phyloP scores from a whole-genome alignment of 2,797 vertebrate genomes.

The Potorous gilbertii region DNA sequence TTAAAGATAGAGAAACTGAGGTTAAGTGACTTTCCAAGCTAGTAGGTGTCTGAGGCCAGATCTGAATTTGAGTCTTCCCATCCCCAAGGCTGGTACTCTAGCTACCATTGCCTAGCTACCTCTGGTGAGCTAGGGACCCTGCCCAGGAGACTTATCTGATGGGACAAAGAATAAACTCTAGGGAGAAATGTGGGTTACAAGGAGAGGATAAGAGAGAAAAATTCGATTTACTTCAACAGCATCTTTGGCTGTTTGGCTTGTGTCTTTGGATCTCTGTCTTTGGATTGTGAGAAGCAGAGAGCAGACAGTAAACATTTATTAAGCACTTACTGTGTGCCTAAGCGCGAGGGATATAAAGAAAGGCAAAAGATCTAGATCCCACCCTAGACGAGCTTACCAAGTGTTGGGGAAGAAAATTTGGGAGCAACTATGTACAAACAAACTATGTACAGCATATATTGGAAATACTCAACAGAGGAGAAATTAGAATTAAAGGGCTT shows the following conservation, averaged over 20 bases:
- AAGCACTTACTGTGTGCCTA: not conserved
- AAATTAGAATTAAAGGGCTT: not conserved
- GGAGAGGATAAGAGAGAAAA: slow-evolving; percentile 15
- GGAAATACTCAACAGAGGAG: not conserved
- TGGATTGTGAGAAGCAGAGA: not conserved
- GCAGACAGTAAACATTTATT: not conserved
- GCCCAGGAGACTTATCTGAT: not conserved
- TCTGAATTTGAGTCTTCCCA: not conserved
- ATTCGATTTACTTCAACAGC: not conserved
- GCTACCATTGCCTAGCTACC: not conserved
- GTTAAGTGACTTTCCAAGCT: not conserved
- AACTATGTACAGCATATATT: not conserved
- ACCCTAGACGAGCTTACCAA: not conserved
- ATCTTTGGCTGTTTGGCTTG: not conserved
- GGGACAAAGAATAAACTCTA: slow-evolving; percentile 17
- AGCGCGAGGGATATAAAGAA: not conserved
- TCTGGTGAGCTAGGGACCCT: not conserved
- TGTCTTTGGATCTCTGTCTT: not conserved
- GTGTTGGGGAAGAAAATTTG: not conserved
- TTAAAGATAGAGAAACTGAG: not conserved
- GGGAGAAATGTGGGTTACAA: not conserved
- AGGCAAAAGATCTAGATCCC: not conserved
- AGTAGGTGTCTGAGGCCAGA: not conserved
- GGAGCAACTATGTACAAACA: not conserved
- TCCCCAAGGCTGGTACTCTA: not conserved